These are phyloP conservation scores for Conomelus anceps DNA, from an alignment of 2,888 invertebrate species.

Conservation along the genomic window DNA sequence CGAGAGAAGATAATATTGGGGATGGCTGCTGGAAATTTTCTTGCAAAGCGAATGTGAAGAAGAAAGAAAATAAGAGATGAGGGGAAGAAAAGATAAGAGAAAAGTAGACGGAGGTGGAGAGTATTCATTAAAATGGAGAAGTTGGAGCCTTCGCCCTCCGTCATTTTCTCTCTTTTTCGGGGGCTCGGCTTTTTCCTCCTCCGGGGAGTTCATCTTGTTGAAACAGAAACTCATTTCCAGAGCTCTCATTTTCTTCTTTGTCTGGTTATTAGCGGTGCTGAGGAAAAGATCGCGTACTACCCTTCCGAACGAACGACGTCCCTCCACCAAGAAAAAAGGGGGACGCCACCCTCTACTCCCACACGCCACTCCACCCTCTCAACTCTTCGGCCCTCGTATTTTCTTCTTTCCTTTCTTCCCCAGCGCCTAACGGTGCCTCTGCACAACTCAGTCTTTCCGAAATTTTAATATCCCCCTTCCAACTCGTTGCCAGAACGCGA, in stretches of 20 bases:
- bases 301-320: not conserved
- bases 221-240: slow-evolving; percentile 13
- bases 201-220: slow-evolving; percentile 9
- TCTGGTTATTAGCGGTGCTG: slow-evolving; percentile 11
- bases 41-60: not conserved
- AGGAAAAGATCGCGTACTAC: slow-evolving; percentile 8
- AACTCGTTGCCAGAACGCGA: slow-evolving; percentile 11
- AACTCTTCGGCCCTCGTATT: not conserved
- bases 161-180: not conserved
- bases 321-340: not conserved
- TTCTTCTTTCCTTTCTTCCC: slow-evolving; percentile 15
- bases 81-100: not conserved
- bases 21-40: not conserved
- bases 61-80: not conserved
- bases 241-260: slow-evolving; percentile 13
- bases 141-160: not conserved
- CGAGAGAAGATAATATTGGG: slow-evolving; percentile 6
- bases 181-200: not conserved
- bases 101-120: not conserved
- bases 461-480: not conserved
- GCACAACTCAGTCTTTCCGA: slow-evolving; percentile 17
- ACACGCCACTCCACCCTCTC: not conserved
- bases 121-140: slow-evolving; percentile 14
- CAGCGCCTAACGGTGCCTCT: too few relatives aligned
- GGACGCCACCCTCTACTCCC: not conserved